These are phyloP conservation scores for Polydrusus pterygomalis DNA, from an alignment of 2,888 invertebrate species.

Conservation along the genomic window DNA sequence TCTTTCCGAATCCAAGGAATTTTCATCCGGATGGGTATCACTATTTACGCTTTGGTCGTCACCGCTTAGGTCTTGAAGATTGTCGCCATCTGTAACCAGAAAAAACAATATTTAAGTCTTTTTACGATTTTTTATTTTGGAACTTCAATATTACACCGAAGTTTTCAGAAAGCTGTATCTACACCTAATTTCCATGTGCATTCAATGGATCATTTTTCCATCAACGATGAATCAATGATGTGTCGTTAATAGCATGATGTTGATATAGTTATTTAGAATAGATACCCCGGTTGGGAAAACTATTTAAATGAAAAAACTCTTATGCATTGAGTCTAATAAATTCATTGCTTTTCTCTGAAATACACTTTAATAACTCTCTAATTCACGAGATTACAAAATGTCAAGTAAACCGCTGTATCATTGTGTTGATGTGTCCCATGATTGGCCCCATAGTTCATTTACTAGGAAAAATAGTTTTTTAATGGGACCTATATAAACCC, in stretches of 20 bases:
- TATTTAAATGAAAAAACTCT: too few species aligned
- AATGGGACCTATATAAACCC: not conserved
- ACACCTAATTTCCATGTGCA: too few species aligned
- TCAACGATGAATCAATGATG: too few species aligned
- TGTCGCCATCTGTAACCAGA: slow-evolving; percentile 75
- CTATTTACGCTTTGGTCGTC: slow-evolving; percentile 77
- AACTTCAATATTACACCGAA: too few species aligned
- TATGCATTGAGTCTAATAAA: too few species aligned
- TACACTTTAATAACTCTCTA: not conserved
- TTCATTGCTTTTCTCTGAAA: not conserved
- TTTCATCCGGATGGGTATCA: slow-evolving; percentile 74
- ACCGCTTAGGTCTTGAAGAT: slow-evolving; percentile 78
- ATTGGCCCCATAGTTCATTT: not conserved
- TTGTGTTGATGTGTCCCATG: not conserved
- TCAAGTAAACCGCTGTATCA: not conserved
- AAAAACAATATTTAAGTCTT: not conserved
- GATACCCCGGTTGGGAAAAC: too few species aligned
- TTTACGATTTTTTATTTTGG: too few species aligned
- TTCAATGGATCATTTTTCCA: too few species aligned
- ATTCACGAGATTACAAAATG: not conserved
- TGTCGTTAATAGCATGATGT: too few species aligned
- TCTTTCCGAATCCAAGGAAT: slow-evolving; percentile 79
- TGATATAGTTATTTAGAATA: too few species aligned
- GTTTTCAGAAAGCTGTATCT: too few species aligned
- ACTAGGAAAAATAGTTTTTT: not conserved